A percentile compares a stretch with the other conserved stretches of the same genome.
Evolutionary conservation across 1,140 invertebrate species (phyloP).

Genomic region (Orussus abietinus): DNA sequence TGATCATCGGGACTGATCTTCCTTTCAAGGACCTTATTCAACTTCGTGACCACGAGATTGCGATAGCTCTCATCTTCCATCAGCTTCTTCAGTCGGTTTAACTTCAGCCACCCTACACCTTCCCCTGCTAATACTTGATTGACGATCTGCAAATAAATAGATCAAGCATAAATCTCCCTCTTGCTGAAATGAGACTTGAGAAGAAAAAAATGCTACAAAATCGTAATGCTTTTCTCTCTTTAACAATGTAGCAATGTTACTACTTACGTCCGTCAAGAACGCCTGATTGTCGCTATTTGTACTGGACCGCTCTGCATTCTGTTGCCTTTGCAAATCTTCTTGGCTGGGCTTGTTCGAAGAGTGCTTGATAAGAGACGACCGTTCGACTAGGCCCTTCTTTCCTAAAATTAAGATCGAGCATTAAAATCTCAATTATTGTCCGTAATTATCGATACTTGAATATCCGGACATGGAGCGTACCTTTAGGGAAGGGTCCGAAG

Average conservation of each 20-base stretch:
- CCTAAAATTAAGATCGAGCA: constrained; percentile 23
- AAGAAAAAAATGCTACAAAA: constrained; percentile 1
- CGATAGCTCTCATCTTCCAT: constrained; percentile 99
- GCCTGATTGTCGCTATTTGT: constrained; percentile 83
- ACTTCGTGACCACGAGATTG: constrained; percentile 90
- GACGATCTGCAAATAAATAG: constrained; percentile 73
- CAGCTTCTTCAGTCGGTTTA: constrained; percentile 89
- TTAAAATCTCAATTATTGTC: no score
- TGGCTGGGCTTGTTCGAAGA: constrained; percentile 59
- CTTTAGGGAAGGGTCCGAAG: constrained; percentile 74
- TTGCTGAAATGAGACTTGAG: no score
- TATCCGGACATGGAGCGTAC: no score
- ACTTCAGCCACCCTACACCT: constrained; percentile 94
- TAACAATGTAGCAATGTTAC: constrained; percentile 12
- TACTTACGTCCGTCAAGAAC: constrained; percentile 76
- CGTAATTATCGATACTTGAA: not conserved
- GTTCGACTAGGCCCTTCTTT: constrained; percentile 77
- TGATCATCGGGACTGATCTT: constrained; percentile 95
- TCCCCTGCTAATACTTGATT: constrained; percentile 91
- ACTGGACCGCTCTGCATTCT: constrained; percentile 65
- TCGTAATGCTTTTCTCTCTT: constrained; percentile 9
- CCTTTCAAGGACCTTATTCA: constrained; percentile 90
- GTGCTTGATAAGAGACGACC: constrained; percentile 87
- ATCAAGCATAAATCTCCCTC: no score
- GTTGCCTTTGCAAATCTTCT: constrained; percentile 63